Evolutionary conservation across 2,797 vertebrate species (phyloP), one percentile per base, ranked within the genome.

Genomic region (Carapus acus): DNA sequence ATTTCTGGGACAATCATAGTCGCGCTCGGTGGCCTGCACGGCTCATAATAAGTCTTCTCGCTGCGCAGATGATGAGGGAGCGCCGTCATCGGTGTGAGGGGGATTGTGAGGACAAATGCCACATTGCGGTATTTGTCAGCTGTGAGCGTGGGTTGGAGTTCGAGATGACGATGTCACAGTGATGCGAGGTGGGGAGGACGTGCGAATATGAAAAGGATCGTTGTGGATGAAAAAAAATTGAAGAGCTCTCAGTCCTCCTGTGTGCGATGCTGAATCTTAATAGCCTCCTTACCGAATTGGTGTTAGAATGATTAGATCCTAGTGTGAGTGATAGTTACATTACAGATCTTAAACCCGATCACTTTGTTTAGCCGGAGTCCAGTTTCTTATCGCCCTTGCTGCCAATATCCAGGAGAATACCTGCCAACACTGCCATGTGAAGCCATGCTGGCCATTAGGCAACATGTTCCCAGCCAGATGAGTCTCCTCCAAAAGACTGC

Each of bases 391-490:
- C 68, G 67, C 79, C 83, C 69, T 66, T 48, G 51, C 43, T 63
- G 62, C 6, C 50, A 72, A 81, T 83, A 79, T 75, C 53, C 73
- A 82, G 72, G 71, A 51, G 50, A 58, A 53, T 69, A 66, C 60
- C 41, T 72, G 54, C 75, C 58, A 69, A 66, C 62, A 57, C 49
- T 38, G 21, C 63, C 71, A 76, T 21, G 8, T 78, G 76, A 44
- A 17, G 20, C 15, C n/a, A 40, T 24, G 49, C 27, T 48, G 37
- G 24, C n/a, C 12, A 27, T 43, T 23, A 37, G 23, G 49, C 37
- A 16, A 38, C 21, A 20, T 15, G 22, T 52, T 38, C 36, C 20
- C 47, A 46, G 33, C 49, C 51, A 40, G 45, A 59, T 42, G 9
- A 38, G 24, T 57, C 7, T 14, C 48, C 9, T 16, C 8, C 22